Base-by-base conservation (phyloP, 2,113 vertebrate genomes). In the Rattus rattus region DNA sequence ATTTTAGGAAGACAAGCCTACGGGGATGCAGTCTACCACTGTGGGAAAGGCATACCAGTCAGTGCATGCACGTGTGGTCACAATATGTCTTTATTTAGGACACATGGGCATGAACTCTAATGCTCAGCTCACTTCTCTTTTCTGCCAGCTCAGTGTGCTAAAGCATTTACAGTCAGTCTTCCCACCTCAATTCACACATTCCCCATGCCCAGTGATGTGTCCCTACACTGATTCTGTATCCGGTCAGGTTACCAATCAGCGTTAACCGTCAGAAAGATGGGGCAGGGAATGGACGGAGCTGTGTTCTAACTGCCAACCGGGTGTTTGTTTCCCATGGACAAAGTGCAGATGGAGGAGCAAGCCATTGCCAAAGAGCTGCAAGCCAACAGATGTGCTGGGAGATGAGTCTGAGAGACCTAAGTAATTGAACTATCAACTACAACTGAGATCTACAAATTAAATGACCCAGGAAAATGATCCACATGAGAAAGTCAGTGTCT, bases 401-500 rank as follows among this genome's bases (percentile, higher is more conserved):
- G 16, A 77, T 28, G 19, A n/a, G 22, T 61, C 22, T 67, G 61
- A 79, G 7, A 86, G 10, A 69, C n/a, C 39, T 54, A 14, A 93
- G 75, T 28, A 17, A 69, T 52, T 5, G 28, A 22, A 13, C 5
- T 9, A 47, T 67, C 47, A 76, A 16, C 67, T 28, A 52, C 47
- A 69, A 76, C 11, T 56, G 28, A 91, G 6, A 84, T 59, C 33
- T 88, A 90, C 39, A 81, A 56, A 49, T 12, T 59, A 7, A 85
- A 28, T 52, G 39, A 81, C 24, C 22, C 7, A 88, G 26, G 67
- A 90, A 95, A 84, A 39, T 33, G 30, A 20, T 84, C 26, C 43
- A 80, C 33, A 79, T 26, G 33, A 88, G 12, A 91, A 91, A 59
- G 36, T 92, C 63, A 80, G 9, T n/a, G 95, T 73, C 80, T 88